Conservation (phyloP, 2,888 invertebrate species). For the Rhagium mordax region DNA sequence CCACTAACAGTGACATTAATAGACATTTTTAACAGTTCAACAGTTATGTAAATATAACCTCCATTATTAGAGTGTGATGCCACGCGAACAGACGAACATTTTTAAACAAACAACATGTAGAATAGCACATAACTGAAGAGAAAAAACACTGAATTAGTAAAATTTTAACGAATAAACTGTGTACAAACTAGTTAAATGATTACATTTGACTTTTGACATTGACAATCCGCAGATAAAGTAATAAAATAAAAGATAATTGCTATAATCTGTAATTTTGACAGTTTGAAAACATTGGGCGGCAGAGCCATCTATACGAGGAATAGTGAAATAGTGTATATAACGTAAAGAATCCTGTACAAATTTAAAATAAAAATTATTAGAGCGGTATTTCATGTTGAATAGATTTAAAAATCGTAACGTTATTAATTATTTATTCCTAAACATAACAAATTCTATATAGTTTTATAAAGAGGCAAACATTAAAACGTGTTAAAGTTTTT, state of each 20-base stretch:
- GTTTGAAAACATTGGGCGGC: neutral
- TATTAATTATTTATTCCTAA: too few relatives aligned
- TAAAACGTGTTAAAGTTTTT: too few relatives aligned
- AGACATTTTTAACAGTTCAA: constrained; percentile 69
- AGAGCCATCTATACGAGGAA: neutral
- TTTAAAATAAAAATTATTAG: too few relatives aligned
- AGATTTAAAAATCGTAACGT: too few relatives aligned
- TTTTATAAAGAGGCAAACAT: too few relatives aligned
- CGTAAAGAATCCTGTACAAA: neutral
- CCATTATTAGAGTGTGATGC: constrained; percentile 6
- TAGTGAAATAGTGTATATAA: neutral
- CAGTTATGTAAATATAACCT: constrained; percentile 22
- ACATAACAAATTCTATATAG: too few relatives aligned
- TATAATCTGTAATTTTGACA: neutral
- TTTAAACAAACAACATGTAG: neutral
- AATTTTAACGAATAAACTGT: neutral
- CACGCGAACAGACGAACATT: neutral
- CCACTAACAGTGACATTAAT: constrained; percentile 75
- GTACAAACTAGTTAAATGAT: constrained; percentile 15
- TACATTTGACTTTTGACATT: constrained; percentile 19
- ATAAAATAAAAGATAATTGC: neutral
- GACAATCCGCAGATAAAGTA: neutral
- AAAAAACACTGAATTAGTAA: neutral
- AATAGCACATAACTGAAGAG: neutral
- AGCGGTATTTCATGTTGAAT: too few relatives aligned